Base-by-base conservation (phyloP, 2,113 vertebrate species). In the Callionymus lyra region DNA sequence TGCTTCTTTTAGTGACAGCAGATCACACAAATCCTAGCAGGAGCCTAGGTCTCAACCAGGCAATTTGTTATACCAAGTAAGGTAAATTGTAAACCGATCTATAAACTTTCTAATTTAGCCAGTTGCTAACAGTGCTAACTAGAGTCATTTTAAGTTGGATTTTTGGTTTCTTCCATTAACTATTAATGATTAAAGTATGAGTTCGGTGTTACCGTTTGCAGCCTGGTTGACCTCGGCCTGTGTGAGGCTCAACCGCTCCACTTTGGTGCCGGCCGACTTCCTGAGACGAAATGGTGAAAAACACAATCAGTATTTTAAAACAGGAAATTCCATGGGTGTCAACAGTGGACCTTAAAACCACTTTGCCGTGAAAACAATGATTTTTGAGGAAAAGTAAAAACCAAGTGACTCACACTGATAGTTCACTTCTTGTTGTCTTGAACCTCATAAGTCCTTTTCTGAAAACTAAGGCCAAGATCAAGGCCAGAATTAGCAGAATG, bases 321-420 rank as follows among this genome's bases (percentile, higher is more conserved):
- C 68, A 61, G 56, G 58, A 66, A 53, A 9, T 32, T n/a, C 10
- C 14, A 1, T n/a, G 42, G 50, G 31, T 9, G 32, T 49, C 38
- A 6, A 6, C 39, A 31, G 27, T 13, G 40, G 6, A n/a, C n/a
- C n/a, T n/a, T n/a, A n/a, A n/a, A n/a, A n/a, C n/a, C n/a, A n/a
- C n/a, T n/a, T n/a, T n/a, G 16, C 27, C 18, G 44, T 45, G 10
- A 36, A 34, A 42, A 49, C 21, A n/a, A 16, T 15, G 36, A 36
- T 32, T 2, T 43, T 10, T 21, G 11, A 36, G 38, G 56, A 45
- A 18, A n/a, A 41, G 6, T 2, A 45, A 16, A 6, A 53, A 32
- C n/a, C n/a, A n/a, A 46, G 12, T 9, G 42, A 65, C 85, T 80
- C 63, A 87, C 85, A 84, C 82, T 12, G 80, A 82, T 38, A 85